phyloP scores from a whole-genome alignment of 2,888 invertebrate genomes.

The Branchipolynoe longqiensis region DNA sequence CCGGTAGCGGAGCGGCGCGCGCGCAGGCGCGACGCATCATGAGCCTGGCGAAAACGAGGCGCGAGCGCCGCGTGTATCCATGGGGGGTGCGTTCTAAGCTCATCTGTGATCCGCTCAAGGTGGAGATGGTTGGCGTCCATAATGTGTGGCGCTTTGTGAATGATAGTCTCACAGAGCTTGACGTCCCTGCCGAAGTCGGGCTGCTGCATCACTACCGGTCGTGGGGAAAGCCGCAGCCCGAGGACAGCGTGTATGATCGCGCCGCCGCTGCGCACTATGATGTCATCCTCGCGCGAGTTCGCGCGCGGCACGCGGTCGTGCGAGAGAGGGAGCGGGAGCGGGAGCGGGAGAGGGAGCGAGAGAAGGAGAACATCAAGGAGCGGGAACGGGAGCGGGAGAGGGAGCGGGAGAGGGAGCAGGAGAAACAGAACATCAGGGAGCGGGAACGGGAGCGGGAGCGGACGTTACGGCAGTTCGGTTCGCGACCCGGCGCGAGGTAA shows the following conservation, averaged over 20 bases:
- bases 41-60: slow-evolving; percentile 85
- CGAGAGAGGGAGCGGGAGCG: no score
- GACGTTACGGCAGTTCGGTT: neutral
- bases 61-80: slow-evolving; percentile 90
- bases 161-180: neutral
- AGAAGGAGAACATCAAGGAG: no score
- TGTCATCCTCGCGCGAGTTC: neutral
- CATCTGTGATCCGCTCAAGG: slow-evolving; percentile 90
- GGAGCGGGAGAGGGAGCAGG: no score
- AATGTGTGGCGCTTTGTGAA: slow-evolving; percentile 42
- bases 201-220: slow-evolving; percentile 65
- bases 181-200: slow-evolving; percentile 47
- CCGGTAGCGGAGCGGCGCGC: neutral
- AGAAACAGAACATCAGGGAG: no score
- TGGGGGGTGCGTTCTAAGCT: slow-evolving; percentile 90
- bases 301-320: slow-evolving; percentile 3
- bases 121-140: slow-evolving; percentile 89
- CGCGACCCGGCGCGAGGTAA: neutral
- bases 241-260: slow-evolving; percentile 56
- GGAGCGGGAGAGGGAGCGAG: no score
- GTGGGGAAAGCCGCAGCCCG: slow-evolving; percentile 58
- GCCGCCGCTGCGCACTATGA: slow-evolving; percentile 30
- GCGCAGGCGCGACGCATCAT: slow-evolving; percentile 52
- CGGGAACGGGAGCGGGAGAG: no score
- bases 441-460: no score